Base-by-base conservation (phyloP, 1,140 invertebrate genomes). In the Conopomorpha cramerella region DNA sequence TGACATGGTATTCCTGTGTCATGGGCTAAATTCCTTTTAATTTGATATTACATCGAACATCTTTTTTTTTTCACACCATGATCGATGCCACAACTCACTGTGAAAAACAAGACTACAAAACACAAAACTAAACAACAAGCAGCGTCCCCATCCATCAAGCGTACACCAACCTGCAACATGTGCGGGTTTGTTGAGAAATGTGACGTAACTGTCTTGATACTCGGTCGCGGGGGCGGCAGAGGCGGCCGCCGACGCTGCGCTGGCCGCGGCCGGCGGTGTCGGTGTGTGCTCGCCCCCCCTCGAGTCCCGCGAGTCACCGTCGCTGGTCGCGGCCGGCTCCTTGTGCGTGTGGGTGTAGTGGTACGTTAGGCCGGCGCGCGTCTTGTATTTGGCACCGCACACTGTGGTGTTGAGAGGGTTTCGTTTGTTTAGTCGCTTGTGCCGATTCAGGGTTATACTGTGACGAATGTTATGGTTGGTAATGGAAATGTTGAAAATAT, bases 351-450 rank as follows among this genome's bases (percentile, higher is more conserved):
- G 95, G 70, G 90, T 89, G 82, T 94, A 95, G 85, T 98, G 96
- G 83, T 98, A 98, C 51, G 92, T 93, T 56, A 98, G 84, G 51
- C 96, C 96, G 43, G 95, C 93, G 49, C 95, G 86, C 34, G 94
- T 97, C 83, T 98, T 98, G 87, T 98, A 98, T 59, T 94, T 88
- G 60, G 93, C 93, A 67, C 93, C 91, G 84, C 95, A 98, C 68
- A 93, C 92, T 95, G 85, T 10, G 19, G n/a, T n/a, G n/a, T n/a
- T n/a, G n/a, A n/a, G n/a, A n/a, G n/a, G n/a, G n/a, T n/a, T n/a
- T n/a, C n/a, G n/a, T n/a, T n/a, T n/a, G n/a, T n/a, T n/a, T n/a
- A n/a, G n/a, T n/a, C n/a, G n/a, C n/a, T n/a, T n/a, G n/a, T n/a
- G n/a, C n/a, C n/a, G n/a, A n/a, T n/a, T n/a, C n/a, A n/a, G n/a